phyloP scores from a whole-genome alignment of 2,113 vertebrate genomes.

The Chlamydotis undulata region DNA sequence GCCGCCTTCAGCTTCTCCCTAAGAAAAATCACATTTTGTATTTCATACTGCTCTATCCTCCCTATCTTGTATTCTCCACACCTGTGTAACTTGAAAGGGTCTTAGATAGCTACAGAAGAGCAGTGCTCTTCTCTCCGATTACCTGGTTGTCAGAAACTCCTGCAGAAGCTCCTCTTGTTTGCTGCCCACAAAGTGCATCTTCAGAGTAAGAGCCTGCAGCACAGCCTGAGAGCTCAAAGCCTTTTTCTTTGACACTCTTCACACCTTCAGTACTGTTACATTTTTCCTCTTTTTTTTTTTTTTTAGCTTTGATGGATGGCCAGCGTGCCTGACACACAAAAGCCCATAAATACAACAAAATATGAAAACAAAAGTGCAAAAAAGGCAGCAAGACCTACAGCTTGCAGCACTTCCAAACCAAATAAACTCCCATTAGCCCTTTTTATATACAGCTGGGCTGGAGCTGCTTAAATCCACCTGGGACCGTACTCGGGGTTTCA shows the following conservation, averaged over 20 bases:
- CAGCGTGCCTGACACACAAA: fast-evolving
- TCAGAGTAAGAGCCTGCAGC: neutral
- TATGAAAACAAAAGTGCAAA: neutral
- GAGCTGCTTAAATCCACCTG: neutral
- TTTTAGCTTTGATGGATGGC: neutral
- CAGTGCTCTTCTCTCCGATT: neutral
- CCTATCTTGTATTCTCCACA: neutral
- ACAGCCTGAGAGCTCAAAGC: neutral
- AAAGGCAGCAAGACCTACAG: fast-evolving
- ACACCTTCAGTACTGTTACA: neutral
- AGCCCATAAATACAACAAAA: neutral
- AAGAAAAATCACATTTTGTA: neutral
- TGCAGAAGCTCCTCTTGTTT: neutral
- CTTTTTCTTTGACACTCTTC: neutral
- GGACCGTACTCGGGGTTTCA: neutral
- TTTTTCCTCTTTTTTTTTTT: too few relatives aligned
- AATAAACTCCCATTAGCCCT: fast-evolving
- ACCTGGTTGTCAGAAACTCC: neutral
- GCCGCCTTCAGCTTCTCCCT: neutral
- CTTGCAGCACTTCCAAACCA: neutral
- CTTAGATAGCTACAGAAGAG: neutral
- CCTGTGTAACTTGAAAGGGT: neutral
- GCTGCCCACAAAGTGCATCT: neutral
- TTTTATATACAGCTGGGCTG: neutral
- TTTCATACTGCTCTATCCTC: neutral